phyloP scores from a whole-genome alignment of 2,888 invertebrate species.

The Hirtodrosophila confusa region DNA sequence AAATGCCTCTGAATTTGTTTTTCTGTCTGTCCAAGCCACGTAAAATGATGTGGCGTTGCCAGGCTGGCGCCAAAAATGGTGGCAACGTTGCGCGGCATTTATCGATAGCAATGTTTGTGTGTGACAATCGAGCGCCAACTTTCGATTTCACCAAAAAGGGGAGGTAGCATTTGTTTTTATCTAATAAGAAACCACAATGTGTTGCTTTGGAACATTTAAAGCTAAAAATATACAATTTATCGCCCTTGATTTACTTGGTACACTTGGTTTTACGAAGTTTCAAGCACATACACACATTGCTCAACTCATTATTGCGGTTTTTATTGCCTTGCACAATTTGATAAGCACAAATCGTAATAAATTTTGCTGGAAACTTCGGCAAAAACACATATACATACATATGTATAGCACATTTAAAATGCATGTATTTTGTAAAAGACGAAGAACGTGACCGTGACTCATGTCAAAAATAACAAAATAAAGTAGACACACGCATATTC shows the following conservation, averaged over 20 bases:
- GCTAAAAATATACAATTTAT: constrained; percentile 1
- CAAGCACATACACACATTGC: not conserved
- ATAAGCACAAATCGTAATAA: constrained; percentile 25
- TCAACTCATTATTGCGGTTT: constrained; percentile 6
- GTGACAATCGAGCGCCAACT: constrained; percentile 14
- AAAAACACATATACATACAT: too few relatives aligned
- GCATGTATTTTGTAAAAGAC: constrained; percentile 19
- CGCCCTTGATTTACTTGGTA: not conserved
- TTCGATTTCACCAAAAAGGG: constrained; percentile 36
- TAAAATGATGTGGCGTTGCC: constrained; percentile 43
- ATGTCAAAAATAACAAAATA: constrained; percentile 21
- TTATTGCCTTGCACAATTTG: constrained; percentile 19
- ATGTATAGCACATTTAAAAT: constrained; percentile 7
- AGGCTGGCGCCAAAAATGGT: constrained; percentile 19
- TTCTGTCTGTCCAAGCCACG: constrained; percentile 50
- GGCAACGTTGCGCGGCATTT: constrained; percentile 19
- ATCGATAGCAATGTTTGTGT: constrained; percentile 23
- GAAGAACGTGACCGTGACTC: constrained; percentile 24
- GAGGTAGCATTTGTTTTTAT: constrained; percentile 12
- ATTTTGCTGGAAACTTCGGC: constrained; percentile 28
- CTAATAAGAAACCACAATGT: not conserved
- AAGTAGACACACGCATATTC: constrained; percentile 2
- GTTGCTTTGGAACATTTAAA: not conserved
- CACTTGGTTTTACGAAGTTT: too few relatives aligned
- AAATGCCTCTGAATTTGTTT: constrained; percentile 40